phyloP scores from a whole-genome alignment of 23 tunicate species.

The Ciona savignyi region DNA sequence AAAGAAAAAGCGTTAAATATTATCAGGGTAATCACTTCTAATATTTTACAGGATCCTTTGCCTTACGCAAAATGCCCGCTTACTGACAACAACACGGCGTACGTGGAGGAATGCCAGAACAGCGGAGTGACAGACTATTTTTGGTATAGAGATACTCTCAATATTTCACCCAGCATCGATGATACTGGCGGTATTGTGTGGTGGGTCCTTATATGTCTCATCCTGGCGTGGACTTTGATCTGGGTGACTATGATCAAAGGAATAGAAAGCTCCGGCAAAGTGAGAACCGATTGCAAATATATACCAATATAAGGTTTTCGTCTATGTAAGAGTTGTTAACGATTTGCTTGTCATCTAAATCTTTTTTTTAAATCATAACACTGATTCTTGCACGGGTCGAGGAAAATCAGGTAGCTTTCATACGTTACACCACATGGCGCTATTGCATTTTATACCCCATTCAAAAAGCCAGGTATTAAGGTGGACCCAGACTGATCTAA shows the following conservation, averaged over 20 bases:
- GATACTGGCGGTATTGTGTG: constrained; percentile 79
- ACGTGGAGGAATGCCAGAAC: constrained; percentile 40
- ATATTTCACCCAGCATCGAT: constrained; percentile 37
- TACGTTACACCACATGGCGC: neutral
- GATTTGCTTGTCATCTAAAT: too few species aligned
- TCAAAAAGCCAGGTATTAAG: too few species aligned
- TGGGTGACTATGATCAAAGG: constrained; percentile 94
- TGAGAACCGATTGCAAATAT: neutral
- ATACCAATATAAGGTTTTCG: too few species aligned
- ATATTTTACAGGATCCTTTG: constrained; percentile 68
- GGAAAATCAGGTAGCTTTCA: too few species aligned
- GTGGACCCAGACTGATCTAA: too few species aligned
- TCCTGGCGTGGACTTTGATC: constrained; percentile 66
- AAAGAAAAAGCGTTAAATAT: too few species aligned
- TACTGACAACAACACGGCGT: constrained; percentile 62
- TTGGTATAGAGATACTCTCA: constrained; percentile 88
- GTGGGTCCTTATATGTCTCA: constrained; percentile 77
- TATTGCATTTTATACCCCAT: neutral
- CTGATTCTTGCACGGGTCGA: too few species aligned
- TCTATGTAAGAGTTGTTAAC: too few species aligned
- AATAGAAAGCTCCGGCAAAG: constrained; percentile 92
- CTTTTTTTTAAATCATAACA: too few species aligned
- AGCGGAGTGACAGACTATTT: constrained; percentile 79
- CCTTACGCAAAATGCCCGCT: constrained; percentile 83
- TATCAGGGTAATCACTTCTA: neutral